Conservation (phyloP, 2,888 invertebrate species). For the Acrobasis repandana region DNA sequence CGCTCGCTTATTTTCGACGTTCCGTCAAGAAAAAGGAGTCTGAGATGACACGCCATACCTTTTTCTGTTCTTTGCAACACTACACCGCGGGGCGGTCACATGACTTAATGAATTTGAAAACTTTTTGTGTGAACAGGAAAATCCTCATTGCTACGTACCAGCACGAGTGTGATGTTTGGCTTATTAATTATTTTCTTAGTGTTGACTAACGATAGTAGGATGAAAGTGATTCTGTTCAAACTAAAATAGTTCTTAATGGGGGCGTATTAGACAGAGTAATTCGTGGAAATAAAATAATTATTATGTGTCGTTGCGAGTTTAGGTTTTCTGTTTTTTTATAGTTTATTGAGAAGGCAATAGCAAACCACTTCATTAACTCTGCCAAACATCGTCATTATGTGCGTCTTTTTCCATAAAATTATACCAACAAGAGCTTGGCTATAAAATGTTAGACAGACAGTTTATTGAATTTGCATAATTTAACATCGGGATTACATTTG, state of each 20-base stretch:
- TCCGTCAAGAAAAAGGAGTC: constrained; percentile 69
- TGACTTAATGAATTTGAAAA: constrained; percentile 58
- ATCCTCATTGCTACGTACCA: constrained; percentile 41
- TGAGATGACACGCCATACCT: constrained; percentile 55
- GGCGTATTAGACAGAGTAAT: neutral
- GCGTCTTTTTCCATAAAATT: too few species aligned
- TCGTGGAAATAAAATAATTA: neutral
- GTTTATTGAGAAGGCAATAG: too few species aligned
- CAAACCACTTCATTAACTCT: too few species aligned
- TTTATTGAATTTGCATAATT: too few species aligned
- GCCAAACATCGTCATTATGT: too few species aligned
- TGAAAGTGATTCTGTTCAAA: neutral
- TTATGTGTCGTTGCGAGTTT: neutral
- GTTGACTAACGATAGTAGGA: neutral
- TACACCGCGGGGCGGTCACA: constrained; percentile 52
- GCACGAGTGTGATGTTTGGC: constrained; percentile 18
- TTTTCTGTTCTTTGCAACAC: constrained; percentile 63
- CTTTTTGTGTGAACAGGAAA: constrained; percentile 59
- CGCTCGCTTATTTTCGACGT: constrained; percentile 73
- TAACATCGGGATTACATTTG: too few species aligned
- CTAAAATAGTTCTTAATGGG: neutral
- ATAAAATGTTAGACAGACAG: too few species aligned
- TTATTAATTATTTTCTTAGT: constrained; percentile 10
- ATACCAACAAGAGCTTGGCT: too few species aligned
- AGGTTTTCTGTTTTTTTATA: too few species aligned